Conservation (phyloP, 1,140 invertebrate species). For the Drosophila busckii region DNA sequence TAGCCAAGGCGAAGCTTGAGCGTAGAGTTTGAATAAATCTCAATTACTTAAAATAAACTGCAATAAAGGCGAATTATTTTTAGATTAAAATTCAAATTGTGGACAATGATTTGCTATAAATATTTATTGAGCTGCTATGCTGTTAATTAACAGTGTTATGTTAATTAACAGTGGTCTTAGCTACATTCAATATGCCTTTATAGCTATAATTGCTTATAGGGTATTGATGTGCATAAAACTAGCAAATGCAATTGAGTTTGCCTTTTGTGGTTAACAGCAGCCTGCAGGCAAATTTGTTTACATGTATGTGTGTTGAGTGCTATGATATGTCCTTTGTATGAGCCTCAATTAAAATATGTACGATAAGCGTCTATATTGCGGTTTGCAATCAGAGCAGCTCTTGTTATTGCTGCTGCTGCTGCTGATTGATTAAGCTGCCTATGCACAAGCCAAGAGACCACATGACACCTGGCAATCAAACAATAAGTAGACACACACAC, state of each 20-base stretch:
- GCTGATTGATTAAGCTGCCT: conserved; percentile 66
- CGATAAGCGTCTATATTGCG: conserved; percentile 56
- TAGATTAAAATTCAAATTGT: too few relatives aligned
- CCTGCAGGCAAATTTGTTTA: conserved; percentile 43
- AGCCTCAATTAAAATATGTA: conserved; percentile 64
- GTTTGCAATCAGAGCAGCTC: conserved; percentile 26
- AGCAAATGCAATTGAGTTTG: conserved; percentile 56
- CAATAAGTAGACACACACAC: conserved; percentile 11
- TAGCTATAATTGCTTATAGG: conserved; percentile 19
- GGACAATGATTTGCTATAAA: too few relatives aligned
- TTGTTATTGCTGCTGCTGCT: conserved; percentile 19
- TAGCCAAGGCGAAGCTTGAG: too few relatives aligned
- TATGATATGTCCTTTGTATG: conserved; percentile 56
- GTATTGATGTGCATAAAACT: conserved; percentile 19
- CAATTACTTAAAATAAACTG: too few relatives aligned
- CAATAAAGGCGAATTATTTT: too few relatives aligned
- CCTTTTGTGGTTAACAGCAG: conserved; percentile 64
- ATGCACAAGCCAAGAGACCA: conserved; percentile 50
- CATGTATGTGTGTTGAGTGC: conserved; percentile 10
- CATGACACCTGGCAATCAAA: conserved; percentile 50
- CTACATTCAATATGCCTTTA: too few relatives aligned
- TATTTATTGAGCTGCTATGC: too few relatives aligned
- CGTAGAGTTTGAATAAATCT: too few relatives aligned
- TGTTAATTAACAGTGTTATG: too few relatives aligned
- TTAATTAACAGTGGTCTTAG: too few relatives aligned